These are phyloP conservation scores for Onychomys arenicola DNA, from an alignment of 2,797 vertebrate genomes.

Conservation along the genomic window DNA sequence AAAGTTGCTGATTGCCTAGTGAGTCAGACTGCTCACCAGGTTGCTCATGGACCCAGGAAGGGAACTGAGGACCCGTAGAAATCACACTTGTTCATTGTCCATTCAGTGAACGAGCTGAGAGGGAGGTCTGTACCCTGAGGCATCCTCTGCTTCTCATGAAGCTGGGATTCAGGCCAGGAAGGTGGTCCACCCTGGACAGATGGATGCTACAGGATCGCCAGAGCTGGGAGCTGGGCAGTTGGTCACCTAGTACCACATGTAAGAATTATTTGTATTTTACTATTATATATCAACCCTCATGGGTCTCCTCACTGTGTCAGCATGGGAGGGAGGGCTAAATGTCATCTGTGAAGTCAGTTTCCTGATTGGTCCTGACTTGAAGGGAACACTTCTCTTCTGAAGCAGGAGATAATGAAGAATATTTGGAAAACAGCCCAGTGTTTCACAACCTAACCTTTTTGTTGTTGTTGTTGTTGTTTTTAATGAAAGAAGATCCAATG, in stretches of 20 bases:
- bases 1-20: not conserved
- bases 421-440: not conserved
- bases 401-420: not conserved
- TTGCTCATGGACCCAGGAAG: not conserved
- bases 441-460: not conserved
- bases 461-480: not conserved
- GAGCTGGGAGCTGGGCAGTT: no score
- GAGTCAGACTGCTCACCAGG: not conserved
- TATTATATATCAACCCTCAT: fast-evolving
- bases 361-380: fast-evolving
- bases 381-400: not conserved
- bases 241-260: fast-evolving
- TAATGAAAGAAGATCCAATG: not conserved
- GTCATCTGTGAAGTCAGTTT: not conserved
- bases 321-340: not conserved
- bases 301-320: not conserved
- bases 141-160: not conserved
- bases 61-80: fast-evolving
- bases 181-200: fast-evolving
- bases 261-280: not conserved
- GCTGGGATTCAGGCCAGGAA: not conserved
- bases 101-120: no score
- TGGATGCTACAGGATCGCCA: fast-evolving
- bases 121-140: fast-evolving
- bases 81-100: not conserved